Evolutionary conservation across 2,888 invertebrate species (phyloP), one percentile per base, ranked within the genome.

Genomic region (Parnassius glacialis): DNA sequence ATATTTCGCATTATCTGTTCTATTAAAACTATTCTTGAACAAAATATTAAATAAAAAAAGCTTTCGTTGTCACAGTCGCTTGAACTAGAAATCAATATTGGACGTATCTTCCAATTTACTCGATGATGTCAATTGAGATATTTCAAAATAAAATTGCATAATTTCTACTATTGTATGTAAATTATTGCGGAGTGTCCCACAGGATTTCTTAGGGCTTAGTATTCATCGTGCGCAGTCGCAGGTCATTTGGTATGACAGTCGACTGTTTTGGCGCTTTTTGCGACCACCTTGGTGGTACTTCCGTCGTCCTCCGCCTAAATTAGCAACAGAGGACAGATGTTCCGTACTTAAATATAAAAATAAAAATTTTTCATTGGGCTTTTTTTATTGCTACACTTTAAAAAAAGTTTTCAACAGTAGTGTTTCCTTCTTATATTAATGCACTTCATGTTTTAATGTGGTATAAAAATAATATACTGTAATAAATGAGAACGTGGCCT

Each of bases 191-290:
- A 52, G 41, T 9, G 11, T 34, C 12, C 54, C 2, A 13, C 48
- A 41, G 45, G 57, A 10, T 54, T 62, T 43, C 45, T 10, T 48
- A 44, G 13, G 25, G 57, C 60, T 67, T 65, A 58, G 62, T 70
- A 74, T 74, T 70, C 71, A 53, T n/a, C n/a, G n/a, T 41, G 64
- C 68, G 67, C 64, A 70, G 74, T 76, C 74, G 63, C 12, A 16
- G 65, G 43, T 67, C 61, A 70, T 73, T 72, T 65, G 12, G 70
- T 69, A 70, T 69, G 71, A 62, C 62, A 57, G 45, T 58, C 65
- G 67, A 52, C 60, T 67, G 64, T 68, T 69, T 68, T 59, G 68
- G 52, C 52, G 64, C 70, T 75, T 75, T 76, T 73, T 71, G 70
- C 70, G 68, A 64, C 57, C 67, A 61, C 64, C 59, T 55, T 57